Evolutionary conservation across 2,888 invertebrate species (phyloP), one percentile per base, ranked within the genome.

Genomic region (Nudaria mundana): DNA sequence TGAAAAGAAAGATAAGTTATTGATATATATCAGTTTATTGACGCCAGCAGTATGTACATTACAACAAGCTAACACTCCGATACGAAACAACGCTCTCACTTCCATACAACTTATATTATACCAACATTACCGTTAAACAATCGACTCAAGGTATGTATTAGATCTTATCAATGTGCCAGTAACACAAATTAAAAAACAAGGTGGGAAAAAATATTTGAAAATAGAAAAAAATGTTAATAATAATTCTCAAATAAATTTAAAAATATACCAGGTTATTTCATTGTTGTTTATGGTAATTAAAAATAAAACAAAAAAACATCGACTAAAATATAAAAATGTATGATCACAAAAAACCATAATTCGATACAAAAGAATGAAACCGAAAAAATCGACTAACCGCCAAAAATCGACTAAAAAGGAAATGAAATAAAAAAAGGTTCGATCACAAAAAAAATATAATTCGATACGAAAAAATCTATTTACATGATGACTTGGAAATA

Each of bases 371-470:
- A n/a, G n/a, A n/a, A n/a, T n/a, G n/a, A n/a, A n/a, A n/a, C n/a
- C n/a, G n/a, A 34, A 18, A 29, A 30, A 37, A 45, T 49, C 35
- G 45, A 40, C 39, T 44, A 44, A 26, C 24, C 5, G 1, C 30
- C 37, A 32, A 23, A 35, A 49, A 37, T 41, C 39, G 32, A 30
- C 28, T 42, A 48, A 45, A n/a, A 43, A 44, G 43, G 50, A 36
- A 40, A 40, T 49, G 55, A 72, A 62, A 49, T 56, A 70, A 48
- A 71, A 61, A 56, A 57, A 56, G 47, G 58, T 70, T 71, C 66
- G 72, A 76, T 81, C 84, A 84, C 84, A 83, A 85, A 84, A 76
- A 76, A 79, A 81, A 83, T 85, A 84, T 86, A 86, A 83, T 84
- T 85, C 73, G 72, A 73, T 78, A 77, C 68, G 68, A 81, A 74